Conservation (phyloP, 2,113 vertebrate genomes). For the Seriola quinqueradiata region DNA sequence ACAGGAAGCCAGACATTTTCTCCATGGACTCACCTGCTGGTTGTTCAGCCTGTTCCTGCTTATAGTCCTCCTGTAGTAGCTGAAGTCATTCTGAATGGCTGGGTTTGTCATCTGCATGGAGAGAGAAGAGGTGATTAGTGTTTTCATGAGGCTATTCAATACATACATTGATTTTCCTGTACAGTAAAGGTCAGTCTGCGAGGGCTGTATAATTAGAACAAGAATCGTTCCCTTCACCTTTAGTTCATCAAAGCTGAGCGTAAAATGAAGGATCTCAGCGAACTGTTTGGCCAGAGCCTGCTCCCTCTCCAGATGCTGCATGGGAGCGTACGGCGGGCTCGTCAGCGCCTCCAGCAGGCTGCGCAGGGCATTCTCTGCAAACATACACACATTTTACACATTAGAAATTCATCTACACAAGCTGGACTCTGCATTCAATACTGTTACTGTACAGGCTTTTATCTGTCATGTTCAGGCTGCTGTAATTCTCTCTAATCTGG, state of each 20-base stretch:
- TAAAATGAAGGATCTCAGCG: slow-evolving; percentile 93
- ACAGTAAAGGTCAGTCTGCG: slow-evolving; percentile 21
- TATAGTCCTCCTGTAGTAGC: slow-evolving; percentile 94
- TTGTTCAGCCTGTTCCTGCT: slow-evolving; percentile 92
- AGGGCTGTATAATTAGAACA: slow-evolving; percentile 2
- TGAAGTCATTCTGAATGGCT: slow-evolving; percentile 95
- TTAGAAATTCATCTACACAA: slow-evolving; percentile 1
- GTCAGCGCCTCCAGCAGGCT: slow-evolving; percentile 93
- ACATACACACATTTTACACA: background rate
- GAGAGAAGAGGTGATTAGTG: background rate
- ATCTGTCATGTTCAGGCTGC: background rate
- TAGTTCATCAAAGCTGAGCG: slow-evolving; percentile 93
- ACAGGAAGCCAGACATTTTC: background rate
- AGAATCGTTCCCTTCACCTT: slow-evolving; percentile 81
- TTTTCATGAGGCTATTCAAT: background rate
- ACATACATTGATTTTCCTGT: background rate
- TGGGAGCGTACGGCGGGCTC: slow-evolving; percentile 91
- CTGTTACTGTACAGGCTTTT: background rate
- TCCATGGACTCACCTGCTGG: slow-evolving; percentile 84
- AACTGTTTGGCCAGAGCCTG: slow-evolving; percentile 95
- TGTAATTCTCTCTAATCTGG: slow-evolving; percentile 36
- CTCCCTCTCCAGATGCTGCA: slow-evolving; percentile 92
- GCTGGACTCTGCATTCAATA: background rate
- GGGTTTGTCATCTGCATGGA: slow-evolving; percentile 91
- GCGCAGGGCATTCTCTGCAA: slow-evolving; percentile 90